These are phyloP conservation scores for Rhinophrynus dorsalis DNA, from an alignment of 2,797 vertebrate species.

Conservation along the genomic window DNA sequence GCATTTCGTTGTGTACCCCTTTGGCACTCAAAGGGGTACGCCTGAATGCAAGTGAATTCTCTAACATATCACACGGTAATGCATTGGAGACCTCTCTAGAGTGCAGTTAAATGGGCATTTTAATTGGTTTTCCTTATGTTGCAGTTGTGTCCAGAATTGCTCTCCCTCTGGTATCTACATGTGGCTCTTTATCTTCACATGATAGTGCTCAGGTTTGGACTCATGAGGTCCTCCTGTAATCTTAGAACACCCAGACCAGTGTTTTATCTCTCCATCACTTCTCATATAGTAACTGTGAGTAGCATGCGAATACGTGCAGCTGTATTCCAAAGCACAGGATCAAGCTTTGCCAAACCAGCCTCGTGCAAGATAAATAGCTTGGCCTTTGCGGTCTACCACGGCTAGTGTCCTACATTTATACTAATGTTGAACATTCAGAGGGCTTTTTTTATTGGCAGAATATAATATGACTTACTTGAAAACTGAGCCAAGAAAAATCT, in stretches of 20 bases:
- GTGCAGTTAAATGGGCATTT: no score
- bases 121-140: no score
- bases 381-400: conserved; percentile 65
- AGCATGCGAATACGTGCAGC: conserved; percentile 56
- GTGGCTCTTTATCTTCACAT: no score
- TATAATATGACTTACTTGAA: conserved; percentile 63
- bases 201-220: no score
- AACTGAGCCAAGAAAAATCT: conserved; percentile 65
- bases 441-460: conserved; percentile 61
- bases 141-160: no score
- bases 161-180: no score
- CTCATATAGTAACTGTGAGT: conserved; percentile 8
- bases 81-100: no score
- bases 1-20: no score
- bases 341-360: conserved; percentile 61
- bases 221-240: no score
- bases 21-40: no score
- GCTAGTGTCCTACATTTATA: conserved; percentile 65
- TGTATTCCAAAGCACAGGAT: conserved; percentile 54
- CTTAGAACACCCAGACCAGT: conserved; percentile 1
- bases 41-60: no score
- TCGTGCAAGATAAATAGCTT: conserved; percentile 64
- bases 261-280: neutral
- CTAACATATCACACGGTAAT: no score
- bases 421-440: conserved; percentile 63